phyloP scores from a whole-genome alignment of 2,797 vertebrate species.

The Tolypeutes matacus region DNA sequence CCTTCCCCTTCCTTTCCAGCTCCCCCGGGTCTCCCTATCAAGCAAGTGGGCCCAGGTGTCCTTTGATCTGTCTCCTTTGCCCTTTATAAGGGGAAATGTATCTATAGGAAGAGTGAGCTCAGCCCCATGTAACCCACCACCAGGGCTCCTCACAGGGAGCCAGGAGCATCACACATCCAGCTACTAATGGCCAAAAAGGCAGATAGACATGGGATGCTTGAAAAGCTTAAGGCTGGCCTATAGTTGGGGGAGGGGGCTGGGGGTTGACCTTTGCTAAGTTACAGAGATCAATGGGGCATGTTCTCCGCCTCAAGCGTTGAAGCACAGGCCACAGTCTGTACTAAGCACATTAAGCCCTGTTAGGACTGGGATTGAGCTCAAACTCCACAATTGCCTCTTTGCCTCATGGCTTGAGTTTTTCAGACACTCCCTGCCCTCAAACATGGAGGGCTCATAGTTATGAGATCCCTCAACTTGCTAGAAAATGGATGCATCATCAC shows the following conservation, averaged over 20 bases:
- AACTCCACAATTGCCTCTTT: slow-evolving; percentile 8
- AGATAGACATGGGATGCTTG: slow-evolving; percentile 43
- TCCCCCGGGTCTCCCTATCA: slow-evolving; percentile 70
- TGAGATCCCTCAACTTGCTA: slow-evolving; percentile 8
- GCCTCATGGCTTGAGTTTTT: slow-evolving; percentile 41
- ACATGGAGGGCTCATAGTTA: slow-evolving; percentile 1
- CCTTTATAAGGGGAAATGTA: slow-evolving; percentile 58
- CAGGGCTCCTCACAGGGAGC: slow-evolving; percentile 51
- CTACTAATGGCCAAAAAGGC: slow-evolving; percentile 59
- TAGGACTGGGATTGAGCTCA: slow-evolving; percentile 2
- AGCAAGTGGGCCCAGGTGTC: slow-evolving; percentile 77
- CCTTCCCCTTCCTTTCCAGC: slow-evolving; percentile 74
- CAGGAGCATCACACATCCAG: slow-evolving; percentile 63
- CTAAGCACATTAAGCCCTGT: slow-evolving; percentile 20
- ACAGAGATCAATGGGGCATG: slow-evolving; percentile 50
- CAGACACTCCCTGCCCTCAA: not conserved
- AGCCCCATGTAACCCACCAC: slow-evolving; percentile 57
- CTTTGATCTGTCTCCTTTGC: slow-evolving; percentile 76
- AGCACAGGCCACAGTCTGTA: not conserved
- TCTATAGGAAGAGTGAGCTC: slow-evolving; percentile 76
- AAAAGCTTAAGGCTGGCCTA: slow-evolving; percentile 41
- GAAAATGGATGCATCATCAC: slow-evolving; percentile 17
- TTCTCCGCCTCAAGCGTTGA: slow-evolving; percentile 38
- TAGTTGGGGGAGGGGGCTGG: slow-evolving; percentile 13
- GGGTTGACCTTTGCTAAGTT: slow-evolving; percentile 48